Base-by-base conservation (phyloP, 64 coral and sea anemone species). In the Anthopleura sola region DNA sequence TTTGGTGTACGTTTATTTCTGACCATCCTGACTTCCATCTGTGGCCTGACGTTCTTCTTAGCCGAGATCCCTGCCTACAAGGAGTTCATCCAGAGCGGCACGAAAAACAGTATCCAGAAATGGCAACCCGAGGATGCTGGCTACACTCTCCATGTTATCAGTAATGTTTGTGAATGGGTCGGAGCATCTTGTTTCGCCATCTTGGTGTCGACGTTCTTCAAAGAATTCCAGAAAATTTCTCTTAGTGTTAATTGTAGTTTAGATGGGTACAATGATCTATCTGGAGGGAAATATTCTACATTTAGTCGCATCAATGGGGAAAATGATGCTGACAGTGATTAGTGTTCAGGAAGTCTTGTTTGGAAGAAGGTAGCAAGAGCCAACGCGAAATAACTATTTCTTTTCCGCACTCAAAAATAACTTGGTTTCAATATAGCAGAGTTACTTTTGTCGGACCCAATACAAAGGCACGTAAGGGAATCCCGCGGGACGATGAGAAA, bases 151-250 rank as follows among this genome's bases (percentile, higher is more conserved):
- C 83, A 86, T 37, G 80, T 96, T 24, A 78, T 90, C 0, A 92
- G 94, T 38, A 92, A 96, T 60, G 24, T 88, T 6, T 75, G 83
- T 48, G 90, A 97, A 50, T 97, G 94, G 94, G 0, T 86, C 3
- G 90, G 90, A 3, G 84, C 86, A 0, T 86, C 85, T 40, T 97
- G 84, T 31, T 97, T 92, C 86, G 81, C 89, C 32, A 24, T 90
- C 11, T 89, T 86, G 68, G 60, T 76, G 0, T 56, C 90, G 26
- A 68, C 94, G 11, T 97, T 97, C 49, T 97, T 86, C 78, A 55
- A 60, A 32, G 94, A 97, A 75, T 86, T 97, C 23, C 94, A 97
- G 71, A 86, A 84, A 21, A 75, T 97, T 17, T 90, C 84, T 21
- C 29, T 97, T 9, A 86, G 75, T 24, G 85, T 97, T 15, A 82